Conservation (phyloP, 2,888 invertebrate genomes). For the Tenthredo scrophulariae region DNA sequence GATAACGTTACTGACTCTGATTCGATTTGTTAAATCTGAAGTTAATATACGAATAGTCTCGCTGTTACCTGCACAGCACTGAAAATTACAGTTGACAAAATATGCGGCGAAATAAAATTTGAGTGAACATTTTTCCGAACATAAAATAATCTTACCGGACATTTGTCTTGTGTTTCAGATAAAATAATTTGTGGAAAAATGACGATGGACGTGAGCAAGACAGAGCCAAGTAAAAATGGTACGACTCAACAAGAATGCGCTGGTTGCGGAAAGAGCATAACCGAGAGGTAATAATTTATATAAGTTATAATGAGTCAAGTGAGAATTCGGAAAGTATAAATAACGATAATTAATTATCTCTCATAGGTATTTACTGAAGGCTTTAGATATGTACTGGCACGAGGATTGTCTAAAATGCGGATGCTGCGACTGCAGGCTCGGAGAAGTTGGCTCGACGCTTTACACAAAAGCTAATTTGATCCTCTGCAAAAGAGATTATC, state of each 20-base stretch:
- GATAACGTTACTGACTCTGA: neutral
- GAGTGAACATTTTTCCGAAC: too few relatives aligned
- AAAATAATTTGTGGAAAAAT: conserved; percentile 62
- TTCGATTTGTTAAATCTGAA: conserved; percentile 3
- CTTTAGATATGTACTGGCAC: conserved; percentile 95
- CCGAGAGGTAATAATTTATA: conserved; percentile 82
- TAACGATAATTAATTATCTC: conserved; percentile 6
- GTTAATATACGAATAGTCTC: conserved; percentile 29
- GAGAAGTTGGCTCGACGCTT: conserved; percentile 94
- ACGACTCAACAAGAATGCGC: conserved; percentile 85
- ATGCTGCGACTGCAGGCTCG: conserved; percentile 95
- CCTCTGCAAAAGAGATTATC: conserved; percentile 94
- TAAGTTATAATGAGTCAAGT: too few relatives aligned
- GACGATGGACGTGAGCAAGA: conserved; percentile 77
- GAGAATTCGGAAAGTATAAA: neutral
- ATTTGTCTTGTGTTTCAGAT: neutral
- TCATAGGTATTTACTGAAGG: conserved; percentile 86
- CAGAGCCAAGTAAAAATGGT: conserved; percentile 74
- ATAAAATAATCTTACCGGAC: neutral
- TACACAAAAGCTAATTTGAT: conserved; percentile 95
- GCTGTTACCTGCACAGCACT: neutral
- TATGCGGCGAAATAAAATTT: neutral
- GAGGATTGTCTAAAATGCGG: conserved; percentile 96
- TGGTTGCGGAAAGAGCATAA: conserved; percentile 92
- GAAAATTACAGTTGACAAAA: neutral